Conservation (phyloP, 2,113 vertebrate species). For the Puffinus mauretanicus region DNA sequence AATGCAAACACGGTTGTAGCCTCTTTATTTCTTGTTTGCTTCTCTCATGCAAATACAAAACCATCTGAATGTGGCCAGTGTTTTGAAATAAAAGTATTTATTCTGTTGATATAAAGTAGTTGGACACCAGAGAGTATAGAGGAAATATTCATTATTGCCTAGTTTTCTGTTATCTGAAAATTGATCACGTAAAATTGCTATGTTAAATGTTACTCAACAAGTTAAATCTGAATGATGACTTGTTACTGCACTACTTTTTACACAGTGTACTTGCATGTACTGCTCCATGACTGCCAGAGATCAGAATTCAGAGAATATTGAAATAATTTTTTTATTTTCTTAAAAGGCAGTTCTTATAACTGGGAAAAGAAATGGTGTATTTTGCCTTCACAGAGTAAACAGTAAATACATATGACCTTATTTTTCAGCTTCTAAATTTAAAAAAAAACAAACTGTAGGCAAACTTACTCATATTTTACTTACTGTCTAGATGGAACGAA, state of each 20-base stretch:
- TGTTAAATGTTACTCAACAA: neutral
- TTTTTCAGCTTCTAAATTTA: neutral
- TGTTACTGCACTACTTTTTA: neutral
- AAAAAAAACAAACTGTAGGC: neutral
- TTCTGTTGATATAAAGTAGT: neutral
- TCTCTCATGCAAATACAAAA: constrained; percentile 28
- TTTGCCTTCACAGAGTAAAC: neutral
- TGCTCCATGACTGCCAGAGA: neutral
- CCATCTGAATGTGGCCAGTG: neutral
- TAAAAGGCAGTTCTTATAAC: neutral
- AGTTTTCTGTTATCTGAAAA: neutral
- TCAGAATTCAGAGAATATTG: neutral
- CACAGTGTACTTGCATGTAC: neutral
- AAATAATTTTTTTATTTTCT: neutral
- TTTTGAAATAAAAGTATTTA: neutral
- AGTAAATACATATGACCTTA: neutral
- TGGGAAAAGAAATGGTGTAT: neutral
- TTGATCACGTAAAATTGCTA: neutral
- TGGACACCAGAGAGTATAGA: neutral
- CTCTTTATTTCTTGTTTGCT: constrained; percentile 50
- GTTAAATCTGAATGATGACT: neutral
- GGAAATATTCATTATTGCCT: neutral
- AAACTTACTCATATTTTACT: neutral
- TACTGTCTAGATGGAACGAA: neutral
- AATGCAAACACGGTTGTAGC: constrained; percentile 48